Percentiles rank a stretch among this genome's conserved stretches.
Conservation (phyloP, 1,140 invertebrate species). For the Drosophila lini region DNA sequence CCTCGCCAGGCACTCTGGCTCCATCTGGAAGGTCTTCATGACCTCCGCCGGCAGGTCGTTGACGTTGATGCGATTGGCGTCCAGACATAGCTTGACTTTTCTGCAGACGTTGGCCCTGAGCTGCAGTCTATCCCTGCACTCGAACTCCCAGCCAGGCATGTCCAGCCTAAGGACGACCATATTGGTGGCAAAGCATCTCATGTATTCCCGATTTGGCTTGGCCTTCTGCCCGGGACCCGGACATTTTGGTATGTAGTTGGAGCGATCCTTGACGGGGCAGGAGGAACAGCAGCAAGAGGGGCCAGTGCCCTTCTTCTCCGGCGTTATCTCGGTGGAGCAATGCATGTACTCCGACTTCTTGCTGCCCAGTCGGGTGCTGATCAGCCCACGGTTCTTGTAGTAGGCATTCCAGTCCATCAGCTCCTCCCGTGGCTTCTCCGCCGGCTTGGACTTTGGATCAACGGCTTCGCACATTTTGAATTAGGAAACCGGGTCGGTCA, state of each 20-base stretch:
- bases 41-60: conserved; percentile 46
- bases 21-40: conserved; percentile 36
- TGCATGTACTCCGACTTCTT: conserved; percentile 47
- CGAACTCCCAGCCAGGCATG: conserved; percentile 62
- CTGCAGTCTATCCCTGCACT: conserved; percentile 15
- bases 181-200: conserved; percentile 43
- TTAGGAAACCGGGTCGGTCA: background rate
- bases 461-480: background rate
- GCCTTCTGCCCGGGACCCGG: conserved; percentile 44
- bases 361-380: conserved; percentile 26
- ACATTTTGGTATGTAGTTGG: conserved; percentile 5
- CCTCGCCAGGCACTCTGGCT: conserved; percentile 45
- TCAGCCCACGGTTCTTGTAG: conserved; percentile 40
- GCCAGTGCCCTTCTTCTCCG: background rate
- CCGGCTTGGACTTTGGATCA: background rate
- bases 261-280: conserved; percentile 19
- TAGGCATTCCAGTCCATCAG: conserved; percentile 20
- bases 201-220: conserved; percentile 14
- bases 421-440: conserved; percentile 14
- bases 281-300: conserved; percentile 44
- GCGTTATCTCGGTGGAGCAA: conserved; percentile 32
- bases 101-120: conserved; percentile 39
- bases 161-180: conserved; percentile 53
- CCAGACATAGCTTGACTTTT: conserved; percentile 39
- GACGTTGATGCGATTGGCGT: conserved; percentile 50